phyloP scores from a whole-genome alignment of 1,140 invertebrate species.

The Drosophila athabasca region DNA sequence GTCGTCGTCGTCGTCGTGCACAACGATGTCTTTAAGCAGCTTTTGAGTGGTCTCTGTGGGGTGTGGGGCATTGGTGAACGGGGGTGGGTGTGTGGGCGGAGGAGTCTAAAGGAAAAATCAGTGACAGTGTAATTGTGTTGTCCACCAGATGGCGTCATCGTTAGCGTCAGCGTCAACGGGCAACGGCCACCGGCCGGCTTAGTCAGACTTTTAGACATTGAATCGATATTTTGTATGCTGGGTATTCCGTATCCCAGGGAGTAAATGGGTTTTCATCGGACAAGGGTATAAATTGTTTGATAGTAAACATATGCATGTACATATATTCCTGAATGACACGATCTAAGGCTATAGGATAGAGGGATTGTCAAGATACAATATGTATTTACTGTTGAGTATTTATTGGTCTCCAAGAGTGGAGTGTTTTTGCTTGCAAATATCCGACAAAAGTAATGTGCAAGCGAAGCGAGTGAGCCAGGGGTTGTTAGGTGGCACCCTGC shows the following conservation, averaged over 20 bases:
- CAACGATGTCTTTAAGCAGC: conserved; percentile 45
- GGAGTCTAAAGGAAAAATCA: conserved; percentile 38
- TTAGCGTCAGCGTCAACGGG: conserved; percentile 32
- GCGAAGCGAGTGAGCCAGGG: no score
- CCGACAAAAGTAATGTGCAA: no score
- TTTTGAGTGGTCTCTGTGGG: conserved; percentile 6
- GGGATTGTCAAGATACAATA: no score
- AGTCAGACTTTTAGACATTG: conserved; percentile 41
- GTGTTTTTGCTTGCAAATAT: no score
- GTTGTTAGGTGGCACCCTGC: no score
- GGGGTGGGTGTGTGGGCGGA: not conserved
- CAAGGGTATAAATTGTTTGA: no score
- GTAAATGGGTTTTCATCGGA: not conserved
- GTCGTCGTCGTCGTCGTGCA: no score
- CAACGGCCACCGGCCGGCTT: conserved; percentile 50
- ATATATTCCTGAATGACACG: no score
- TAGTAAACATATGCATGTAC: no score
- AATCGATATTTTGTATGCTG: conserved; percentile 51
- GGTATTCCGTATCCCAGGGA: conserved; percentile 8
- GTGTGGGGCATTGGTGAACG: not conserved
- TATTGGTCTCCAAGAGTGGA: no score
- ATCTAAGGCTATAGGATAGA: no score
- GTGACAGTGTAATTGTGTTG: conserved; percentile 50
- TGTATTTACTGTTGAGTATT: no score
- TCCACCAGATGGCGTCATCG: conserved; percentile 69